A percentile compares a stretch with the other conserved stretches of the same genome.
phyloP scores from a whole-genome alignment of 2,113 vertebrate species.

The Cololabis saira region DNA sequence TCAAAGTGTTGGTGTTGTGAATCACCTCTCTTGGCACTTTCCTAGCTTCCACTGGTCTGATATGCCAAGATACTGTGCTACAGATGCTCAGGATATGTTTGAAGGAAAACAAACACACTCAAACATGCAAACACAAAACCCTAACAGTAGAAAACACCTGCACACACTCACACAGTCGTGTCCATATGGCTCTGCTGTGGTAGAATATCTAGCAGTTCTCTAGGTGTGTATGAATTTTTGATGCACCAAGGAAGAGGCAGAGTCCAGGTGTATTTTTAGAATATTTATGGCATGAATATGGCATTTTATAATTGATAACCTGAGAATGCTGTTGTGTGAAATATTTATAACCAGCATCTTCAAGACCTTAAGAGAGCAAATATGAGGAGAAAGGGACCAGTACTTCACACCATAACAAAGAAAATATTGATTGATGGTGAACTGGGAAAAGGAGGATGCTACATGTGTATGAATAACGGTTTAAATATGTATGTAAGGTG shows the following conservation, averaged over 20 bases:
- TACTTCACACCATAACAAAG: conserved; percentile 37
- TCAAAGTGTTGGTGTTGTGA: conserved; percentile 49
- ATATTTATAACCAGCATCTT: conserved; percentile 75
- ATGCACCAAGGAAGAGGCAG: conserved; percentile 58
- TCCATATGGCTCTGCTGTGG: conserved; percentile 44
- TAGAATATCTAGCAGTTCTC: conserved; percentile 58
- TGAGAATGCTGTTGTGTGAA: conserved; percentile 81
- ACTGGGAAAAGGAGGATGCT: not conserved
- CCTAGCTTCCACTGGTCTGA: conserved; percentile 24
- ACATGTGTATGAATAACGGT: too few relatives aligned
- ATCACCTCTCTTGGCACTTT: conserved; percentile 44
- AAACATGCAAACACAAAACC: conserved; percentile 21
- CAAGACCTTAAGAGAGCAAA: conserved; percentile 61
- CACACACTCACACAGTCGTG: conserved; percentile 26
- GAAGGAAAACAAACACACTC: conserved; percentile 12
- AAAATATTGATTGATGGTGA: conserved; percentile 28
- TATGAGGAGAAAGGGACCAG: conserved; percentile 49
- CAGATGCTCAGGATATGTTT: not conserved
- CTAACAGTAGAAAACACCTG: conserved; percentile 45
- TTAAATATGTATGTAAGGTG: too few relatives aligned
- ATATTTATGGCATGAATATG: conserved; percentile 82
- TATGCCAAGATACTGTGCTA: conserved; percentile 11
- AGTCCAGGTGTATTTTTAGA: conserved; percentile 81
- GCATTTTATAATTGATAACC: conserved; percentile 83
- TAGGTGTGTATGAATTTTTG: conserved; percentile 76